Conservation (phyloP, 2,113 vertebrate species). For the Chaetodon auriga region DNA sequence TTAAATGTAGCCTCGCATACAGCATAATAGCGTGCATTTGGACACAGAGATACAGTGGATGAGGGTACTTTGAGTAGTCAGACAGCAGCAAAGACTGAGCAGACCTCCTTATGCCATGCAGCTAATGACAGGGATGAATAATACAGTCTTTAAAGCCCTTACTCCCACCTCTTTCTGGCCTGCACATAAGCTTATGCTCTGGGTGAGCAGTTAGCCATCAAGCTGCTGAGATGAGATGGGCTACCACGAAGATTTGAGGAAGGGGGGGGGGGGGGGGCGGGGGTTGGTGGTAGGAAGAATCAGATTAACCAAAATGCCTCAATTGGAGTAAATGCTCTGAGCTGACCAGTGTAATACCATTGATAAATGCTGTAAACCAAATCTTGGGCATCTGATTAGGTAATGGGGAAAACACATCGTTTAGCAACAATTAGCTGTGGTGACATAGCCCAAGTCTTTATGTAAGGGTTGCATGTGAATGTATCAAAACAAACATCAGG, state of each 20-base stretch:
- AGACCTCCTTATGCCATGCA: conserved; percentile 60
- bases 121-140: conserved; percentile 73
- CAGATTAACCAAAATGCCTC: conserved; percentile 74
- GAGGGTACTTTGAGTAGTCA: conserved; percentile 45
- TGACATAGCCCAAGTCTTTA: conserved; percentile 13
- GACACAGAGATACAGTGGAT: conserved; percentile 2
- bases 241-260: conserved; percentile 73
- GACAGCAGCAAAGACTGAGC: conserved; percentile 41
- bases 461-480: not conserved
- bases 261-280: not conserved
- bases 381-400: conserved; percentile 69
- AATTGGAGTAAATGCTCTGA: conserved; percentile 64
- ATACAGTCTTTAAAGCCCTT: conserved; percentile 65
- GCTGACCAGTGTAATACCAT: conserved; percentile 61
- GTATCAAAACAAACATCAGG: conserved; percentile 28
- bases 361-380: conserved; percentile 69
- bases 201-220: conserved; percentile 62
- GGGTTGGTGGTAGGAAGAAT: conserved; percentile 46
- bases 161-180: conserved; percentile 63
- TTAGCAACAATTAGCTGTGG: conserved; percentile 42
- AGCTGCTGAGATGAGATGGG: conserved; percentile 63
- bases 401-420: conserved; percentile 47
- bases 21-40: not conserved
- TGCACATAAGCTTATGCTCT: conserved; percentile 58
- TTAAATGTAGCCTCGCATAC: conserved; percentile 13